Conservation (phyloP, 2,797 vertebrate species). For the Dermochelys coriacea region DNA sequence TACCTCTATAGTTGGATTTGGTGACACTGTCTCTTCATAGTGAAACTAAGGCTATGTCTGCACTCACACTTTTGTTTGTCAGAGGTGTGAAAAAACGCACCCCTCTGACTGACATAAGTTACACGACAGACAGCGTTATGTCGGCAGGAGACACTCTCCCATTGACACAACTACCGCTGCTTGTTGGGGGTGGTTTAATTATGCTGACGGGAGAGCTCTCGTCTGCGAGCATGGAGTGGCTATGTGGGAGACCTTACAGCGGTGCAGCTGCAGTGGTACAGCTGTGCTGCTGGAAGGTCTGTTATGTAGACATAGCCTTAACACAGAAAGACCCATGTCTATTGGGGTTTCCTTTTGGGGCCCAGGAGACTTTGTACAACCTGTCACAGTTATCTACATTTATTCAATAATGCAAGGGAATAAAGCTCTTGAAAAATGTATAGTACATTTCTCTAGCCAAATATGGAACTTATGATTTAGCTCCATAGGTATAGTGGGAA, state of each 20-base stretch:
- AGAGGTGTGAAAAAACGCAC: too few species aligned
- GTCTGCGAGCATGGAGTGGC: too few species aligned
- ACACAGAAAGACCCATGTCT: not conserved
- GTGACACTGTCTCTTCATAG: slow-evolving; percentile 63
- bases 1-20: not conserved
- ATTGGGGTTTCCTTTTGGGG: not conserved
- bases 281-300: too few species aligned
- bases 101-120: too few species aligned
- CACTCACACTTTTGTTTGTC: too few species aligned
- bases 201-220: too few species aligned
- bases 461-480: not conserved
- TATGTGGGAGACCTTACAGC: too few species aligned
- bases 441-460: not conserved
- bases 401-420: not conserved
- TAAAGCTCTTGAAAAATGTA: not conserved
- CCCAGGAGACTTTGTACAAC: fast-evolving
- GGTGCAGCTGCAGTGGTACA: too few species aligned
- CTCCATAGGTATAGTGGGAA: not conserved
- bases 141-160: too few species aligned
- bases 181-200: too few species aligned
- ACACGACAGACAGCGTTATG: too few species aligned
- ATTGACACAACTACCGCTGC: too few species aligned
- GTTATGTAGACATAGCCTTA: not conserved
- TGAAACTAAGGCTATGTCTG: not conserved
- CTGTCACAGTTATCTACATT: fast-evolving